Evolutionary conservation across 2,888 invertebrate genomes (phyloP).

Genomic region (Pheosia gnoma): DNA sequence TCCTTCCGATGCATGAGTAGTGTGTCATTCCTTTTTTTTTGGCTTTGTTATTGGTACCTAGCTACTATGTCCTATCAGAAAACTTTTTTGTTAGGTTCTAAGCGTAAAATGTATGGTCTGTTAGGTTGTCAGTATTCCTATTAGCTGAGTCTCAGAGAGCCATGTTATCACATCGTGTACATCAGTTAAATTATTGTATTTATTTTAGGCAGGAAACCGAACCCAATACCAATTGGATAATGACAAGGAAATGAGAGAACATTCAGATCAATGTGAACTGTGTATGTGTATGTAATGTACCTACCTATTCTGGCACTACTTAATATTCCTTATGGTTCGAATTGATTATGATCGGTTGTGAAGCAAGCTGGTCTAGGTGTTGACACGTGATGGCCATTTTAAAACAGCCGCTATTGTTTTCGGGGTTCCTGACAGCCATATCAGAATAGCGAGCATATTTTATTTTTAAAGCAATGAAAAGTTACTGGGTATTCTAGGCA

Average conservation of each 20-base stretch:
- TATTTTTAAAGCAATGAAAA: not conserved
- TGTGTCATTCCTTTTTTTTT: not conserved
- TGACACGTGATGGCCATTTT: slow-evolving; percentile 1
- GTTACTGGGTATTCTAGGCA: not conserved
- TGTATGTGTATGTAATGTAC: too few relatives aligned
- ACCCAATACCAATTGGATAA: too few relatives aligned
- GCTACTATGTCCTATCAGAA: too few relatives aligned
- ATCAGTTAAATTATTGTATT: too few relatives aligned
- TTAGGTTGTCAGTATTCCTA: too few relatives aligned
- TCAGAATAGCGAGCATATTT: not conserved
- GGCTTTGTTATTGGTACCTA: not conserved
- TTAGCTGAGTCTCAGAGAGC: too few relatives aligned
- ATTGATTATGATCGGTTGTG: slow-evolving; percentile 1
- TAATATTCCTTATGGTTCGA: not conserved
- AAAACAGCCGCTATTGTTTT: slow-evolving; percentile 5
- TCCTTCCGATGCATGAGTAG: not conserved
- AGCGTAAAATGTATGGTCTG: too few relatives aligned
- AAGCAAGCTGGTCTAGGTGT: not conserved
- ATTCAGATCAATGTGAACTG: too few relatives aligned
- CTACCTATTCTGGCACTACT: not conserved
- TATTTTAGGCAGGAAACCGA: too few relatives aligned
- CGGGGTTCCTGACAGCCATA: slow-evolving; percentile 17
- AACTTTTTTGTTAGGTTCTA: too few relatives aligned
- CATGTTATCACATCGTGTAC: too few relatives aligned
- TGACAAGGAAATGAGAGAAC: too few relatives aligned